phyloP scores from a whole-genome alignment of 2,113 vertebrate genomes.

The Octodon degus region DNA sequence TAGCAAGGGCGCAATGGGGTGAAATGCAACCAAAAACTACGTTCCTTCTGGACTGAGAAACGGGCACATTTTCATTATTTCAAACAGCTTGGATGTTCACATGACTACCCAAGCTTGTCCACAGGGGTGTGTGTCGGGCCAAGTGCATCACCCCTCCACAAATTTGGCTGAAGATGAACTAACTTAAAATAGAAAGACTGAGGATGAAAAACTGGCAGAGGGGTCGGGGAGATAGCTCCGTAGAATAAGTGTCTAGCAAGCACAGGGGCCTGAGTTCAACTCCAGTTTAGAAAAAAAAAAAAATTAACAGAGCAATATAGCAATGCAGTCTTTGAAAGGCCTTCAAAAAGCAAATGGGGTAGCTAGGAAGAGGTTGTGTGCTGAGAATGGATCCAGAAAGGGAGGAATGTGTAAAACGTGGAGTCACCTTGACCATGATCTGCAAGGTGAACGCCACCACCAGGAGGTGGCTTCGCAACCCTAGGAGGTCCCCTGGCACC shows the following conservation, averaged over 20 bases:
- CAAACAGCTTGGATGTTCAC: background rate
- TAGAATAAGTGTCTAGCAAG: too few relatives aligned
- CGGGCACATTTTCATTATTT: background rate
- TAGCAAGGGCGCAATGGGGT: accelerated
- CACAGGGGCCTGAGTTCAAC: too few relatives aligned
- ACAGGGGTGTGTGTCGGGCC: background rate
- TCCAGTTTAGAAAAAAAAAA: too few relatives aligned
- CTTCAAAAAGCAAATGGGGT: background rate
- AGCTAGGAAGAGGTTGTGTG: background rate
- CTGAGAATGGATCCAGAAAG: background rate
- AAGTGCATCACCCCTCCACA: background rate
- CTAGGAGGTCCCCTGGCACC: background rate
- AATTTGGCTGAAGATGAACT: background rate
- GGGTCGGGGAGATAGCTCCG: too few relatives aligned
- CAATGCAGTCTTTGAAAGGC: background rate
- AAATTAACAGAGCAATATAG: background rate
- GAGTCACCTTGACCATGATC: background rate
- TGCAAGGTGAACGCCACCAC: background rate
- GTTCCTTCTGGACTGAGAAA: background rate
- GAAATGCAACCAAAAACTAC: background rate
- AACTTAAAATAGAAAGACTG: background rate
- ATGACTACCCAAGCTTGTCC: background rate
- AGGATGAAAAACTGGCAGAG: background rate
- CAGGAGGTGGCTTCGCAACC: background rate
- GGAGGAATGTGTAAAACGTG: accelerated